phyloP scores from a whole-genome alignment of 1,140 invertebrate species.

The Trichogramma pretiosum region DNA sequence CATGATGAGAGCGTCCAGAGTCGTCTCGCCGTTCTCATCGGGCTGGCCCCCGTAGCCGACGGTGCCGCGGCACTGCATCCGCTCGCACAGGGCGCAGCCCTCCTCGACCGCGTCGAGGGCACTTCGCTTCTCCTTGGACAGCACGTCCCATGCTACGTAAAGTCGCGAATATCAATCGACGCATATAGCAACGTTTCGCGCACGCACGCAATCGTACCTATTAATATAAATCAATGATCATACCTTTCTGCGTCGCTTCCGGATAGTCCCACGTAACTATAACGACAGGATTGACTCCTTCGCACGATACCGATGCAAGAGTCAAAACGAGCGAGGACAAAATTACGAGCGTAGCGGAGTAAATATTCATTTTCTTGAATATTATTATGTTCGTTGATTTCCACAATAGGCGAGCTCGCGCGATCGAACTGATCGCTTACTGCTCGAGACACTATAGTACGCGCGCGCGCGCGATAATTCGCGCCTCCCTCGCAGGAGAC shows the following conservation, averaged over 20 bases:
- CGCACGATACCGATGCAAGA: not conserved
- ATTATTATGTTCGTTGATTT: too few species aligned
- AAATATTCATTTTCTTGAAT: not conserved
- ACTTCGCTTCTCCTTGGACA: constrained; percentile 48
- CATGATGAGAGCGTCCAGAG: constrained; percentile 95
- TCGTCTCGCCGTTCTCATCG: constrained; percentile 94
- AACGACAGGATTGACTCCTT: constrained; percentile 43
- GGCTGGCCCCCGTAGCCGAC: constrained; percentile 94
- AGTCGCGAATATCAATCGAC: not conserved
- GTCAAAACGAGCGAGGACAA: not conserved
- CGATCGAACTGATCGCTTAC: not conserved
- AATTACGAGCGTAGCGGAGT: not conserved
- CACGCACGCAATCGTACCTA: constrained; percentile 14
- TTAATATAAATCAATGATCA: constrained; percentile 7
- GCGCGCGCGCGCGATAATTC: too few species aligned
- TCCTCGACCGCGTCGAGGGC: constrained; percentile 77
- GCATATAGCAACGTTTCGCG: constrained; percentile 14
- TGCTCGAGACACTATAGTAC: too few species aligned
- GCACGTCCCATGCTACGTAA: constrained; percentile 62
- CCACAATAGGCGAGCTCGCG: not conserved
- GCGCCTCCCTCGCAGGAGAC: too few species aligned
- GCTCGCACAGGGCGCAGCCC: constrained; percentile 78
- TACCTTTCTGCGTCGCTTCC: constrained; percentile 50
- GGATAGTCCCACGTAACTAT: constrained; percentile 56
- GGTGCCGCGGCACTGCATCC: constrained; percentile 77